These are phyloP conservation scores for Natrix natrix DNA, from an alignment of 2,797 vertebrate genomes.

Conservation along the genomic window DNA sequence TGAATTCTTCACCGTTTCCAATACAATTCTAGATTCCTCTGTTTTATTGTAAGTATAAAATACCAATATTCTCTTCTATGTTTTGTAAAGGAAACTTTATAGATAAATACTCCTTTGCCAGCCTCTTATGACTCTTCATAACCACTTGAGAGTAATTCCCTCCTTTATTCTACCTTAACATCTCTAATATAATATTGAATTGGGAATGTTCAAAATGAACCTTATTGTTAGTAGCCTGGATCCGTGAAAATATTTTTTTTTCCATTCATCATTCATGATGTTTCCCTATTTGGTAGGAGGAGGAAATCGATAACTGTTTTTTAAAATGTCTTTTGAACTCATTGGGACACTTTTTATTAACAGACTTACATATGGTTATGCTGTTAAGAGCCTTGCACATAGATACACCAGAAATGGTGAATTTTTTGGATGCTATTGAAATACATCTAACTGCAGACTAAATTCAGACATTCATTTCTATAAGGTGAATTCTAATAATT, in stretches of 20 bases:
- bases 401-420: background rate
- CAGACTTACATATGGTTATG: background rate
- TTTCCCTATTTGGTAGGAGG: background rate
- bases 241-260: background rate
- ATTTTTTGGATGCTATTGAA: background rate
- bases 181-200: background rate
- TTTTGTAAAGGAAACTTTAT: background rate
- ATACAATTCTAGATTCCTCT: background rate
- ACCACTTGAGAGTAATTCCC: background rate
- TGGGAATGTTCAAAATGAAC: background rate
- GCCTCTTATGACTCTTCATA: background rate
- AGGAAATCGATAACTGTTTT: background rate
- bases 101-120: background rate
- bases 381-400: background rate
- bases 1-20: background rate
- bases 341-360: background rate
- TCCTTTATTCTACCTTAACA: background rate
- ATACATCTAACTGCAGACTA: background rate
- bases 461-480: background rate
- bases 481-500: background rate
- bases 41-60: background rate
- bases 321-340: background rate
- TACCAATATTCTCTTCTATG: background rate
- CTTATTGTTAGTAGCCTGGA: background rate
- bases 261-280: background rate